Evolutionary conservation across 1,140 invertebrate genomes (phyloP).

Genomic region (Phenacoccus solenopsis): DNA sequence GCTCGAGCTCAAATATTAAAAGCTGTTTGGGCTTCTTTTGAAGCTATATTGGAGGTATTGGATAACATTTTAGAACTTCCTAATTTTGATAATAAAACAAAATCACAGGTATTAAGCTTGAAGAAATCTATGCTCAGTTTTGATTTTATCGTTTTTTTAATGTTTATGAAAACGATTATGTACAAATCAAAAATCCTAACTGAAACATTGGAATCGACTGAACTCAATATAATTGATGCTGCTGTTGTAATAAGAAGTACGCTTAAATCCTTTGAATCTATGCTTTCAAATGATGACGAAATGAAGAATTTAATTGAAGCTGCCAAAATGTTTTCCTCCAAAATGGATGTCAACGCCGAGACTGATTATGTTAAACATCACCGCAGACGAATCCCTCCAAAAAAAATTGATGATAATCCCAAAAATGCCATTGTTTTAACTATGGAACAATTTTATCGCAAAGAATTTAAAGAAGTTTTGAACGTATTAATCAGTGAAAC

Average conservation of each 20-base stretch:
- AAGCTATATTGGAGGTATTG: not conserved
- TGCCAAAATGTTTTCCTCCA: not conserved
- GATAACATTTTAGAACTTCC: constrained; percentile 12
- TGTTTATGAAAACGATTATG: constrained; percentile 15
- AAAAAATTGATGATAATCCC: not conserved
- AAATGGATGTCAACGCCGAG: constrained; percentile 6
- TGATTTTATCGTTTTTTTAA: constrained; percentile 10
- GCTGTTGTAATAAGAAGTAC: not conserved
- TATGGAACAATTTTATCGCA: not conserved
- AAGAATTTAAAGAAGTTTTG: not conserved
- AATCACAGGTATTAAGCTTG: not conserved
- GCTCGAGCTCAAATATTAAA: constrained; percentile 7
- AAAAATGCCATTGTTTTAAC: not conserved
- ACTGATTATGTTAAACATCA: constrained; percentile 3
- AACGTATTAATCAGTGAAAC: not conserved
- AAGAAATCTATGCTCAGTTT: constrained; percentile 17
- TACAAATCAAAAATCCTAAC: constrained; percentile 15
- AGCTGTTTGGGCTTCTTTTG: not conserved
- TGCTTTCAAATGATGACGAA: not conserved
- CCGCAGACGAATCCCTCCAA: not conserved
- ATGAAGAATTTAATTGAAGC: not conserved
- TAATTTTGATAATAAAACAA: constrained; percentile 11
- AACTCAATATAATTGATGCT: constrained; percentile 3
- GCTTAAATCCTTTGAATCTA: not conserved
- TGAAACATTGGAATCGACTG: constrained; percentile 4